Evolutionary conservation across 2,888 invertebrate species (phyloP).

Genomic region (Dioctria rufipes): DNA sequence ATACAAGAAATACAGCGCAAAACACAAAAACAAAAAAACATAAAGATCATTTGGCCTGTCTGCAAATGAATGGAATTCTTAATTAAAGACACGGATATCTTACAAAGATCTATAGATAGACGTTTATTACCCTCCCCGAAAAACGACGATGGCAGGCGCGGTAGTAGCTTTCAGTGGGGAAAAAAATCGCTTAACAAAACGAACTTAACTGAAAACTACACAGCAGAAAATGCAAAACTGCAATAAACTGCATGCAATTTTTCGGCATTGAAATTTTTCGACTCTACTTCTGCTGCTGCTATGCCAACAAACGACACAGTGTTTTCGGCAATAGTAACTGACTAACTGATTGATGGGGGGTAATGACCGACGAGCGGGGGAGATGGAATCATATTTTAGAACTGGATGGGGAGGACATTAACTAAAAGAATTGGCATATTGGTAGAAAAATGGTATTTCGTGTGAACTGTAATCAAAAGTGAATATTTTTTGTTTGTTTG

Average conservation of each 20-base stretch:
- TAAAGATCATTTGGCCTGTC: constrained; percentile 49
- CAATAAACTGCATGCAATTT: constrained; percentile 55
- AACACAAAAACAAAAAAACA: constrained; percentile 34
- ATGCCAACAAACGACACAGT: no score
- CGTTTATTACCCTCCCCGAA: constrained; percentile 50
- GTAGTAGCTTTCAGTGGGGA: background rate
- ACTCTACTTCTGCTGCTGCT: no score
- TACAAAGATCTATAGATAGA: constrained; percentile 54
- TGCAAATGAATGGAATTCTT: constrained; percentile 54
- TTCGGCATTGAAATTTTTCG: constrained; percentile 45
- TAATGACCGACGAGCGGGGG: no score
- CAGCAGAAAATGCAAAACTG: constrained; percentile 51
- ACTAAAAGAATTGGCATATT: no score
- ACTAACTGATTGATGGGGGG: no score
- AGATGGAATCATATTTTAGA: no score
- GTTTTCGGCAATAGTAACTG: no score
- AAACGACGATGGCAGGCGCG: constrained; percentile 23
- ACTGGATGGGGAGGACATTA: no score
- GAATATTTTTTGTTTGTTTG: no score
- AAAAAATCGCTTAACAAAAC: constrained; percentile 25
- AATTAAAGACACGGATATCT: constrained; percentile 54
- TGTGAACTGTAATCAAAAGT: no score
- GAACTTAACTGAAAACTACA: constrained; percentile 36
- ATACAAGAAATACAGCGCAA: background rate
- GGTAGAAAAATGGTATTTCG: no score